Base-by-base conservation (phyloP, 2,113 vertebrate genomes). In the Geococcyx californianus region DNA sequence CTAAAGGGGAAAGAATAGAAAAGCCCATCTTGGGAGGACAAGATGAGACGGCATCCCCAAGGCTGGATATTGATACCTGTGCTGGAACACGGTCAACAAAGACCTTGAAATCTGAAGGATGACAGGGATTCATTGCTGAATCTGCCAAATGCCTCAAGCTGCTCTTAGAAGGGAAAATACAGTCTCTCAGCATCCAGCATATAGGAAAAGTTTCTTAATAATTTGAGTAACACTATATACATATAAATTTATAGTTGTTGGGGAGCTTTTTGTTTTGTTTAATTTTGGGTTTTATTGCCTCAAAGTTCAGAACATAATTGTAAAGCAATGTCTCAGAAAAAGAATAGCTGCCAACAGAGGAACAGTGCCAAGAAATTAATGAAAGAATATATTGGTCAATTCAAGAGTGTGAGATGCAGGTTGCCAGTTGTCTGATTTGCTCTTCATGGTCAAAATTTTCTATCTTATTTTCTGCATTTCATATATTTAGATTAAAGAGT, bases 181-280 rank as follows among this genome's bases (percentile, higher is more conserved):
- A 33, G 51, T 21, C 20, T 91, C 69, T 25, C 52, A 64, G n/a
- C 36, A 59, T 13, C 21, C 21, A 62, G 31, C 25, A 42, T 59
- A 6, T 16, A 45, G 47, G 60, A 75, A 15, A 52, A 45, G 13
- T 3, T 31, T 21, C 28, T 42, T 5, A 15, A 49, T 34, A 26
- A 55, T 75, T 62, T n/a, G 25, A 64, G 6, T 16, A 52, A 7
- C 3, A 0, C 8, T 28, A 1, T 16, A 6, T 14, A 11, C 1
- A 4, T 5, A 4, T 5, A 8, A 15, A 16, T 59, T 58, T 26
- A n/a, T 3, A 29, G 31, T 3, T 56, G 18, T 7, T 13, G 24
- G 13, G 1, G 0, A 42, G 7, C 11, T n/a, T 59, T 11, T 20
- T 31, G 49, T 36, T 38, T n/a, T 20, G 26, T 52, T 38, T 26